Evolutionary conservation across 1,140 invertebrate species (phyloP), one percentile per base, ranked within the genome.

Genomic region (Heliconius hewitsoni): DNA sequence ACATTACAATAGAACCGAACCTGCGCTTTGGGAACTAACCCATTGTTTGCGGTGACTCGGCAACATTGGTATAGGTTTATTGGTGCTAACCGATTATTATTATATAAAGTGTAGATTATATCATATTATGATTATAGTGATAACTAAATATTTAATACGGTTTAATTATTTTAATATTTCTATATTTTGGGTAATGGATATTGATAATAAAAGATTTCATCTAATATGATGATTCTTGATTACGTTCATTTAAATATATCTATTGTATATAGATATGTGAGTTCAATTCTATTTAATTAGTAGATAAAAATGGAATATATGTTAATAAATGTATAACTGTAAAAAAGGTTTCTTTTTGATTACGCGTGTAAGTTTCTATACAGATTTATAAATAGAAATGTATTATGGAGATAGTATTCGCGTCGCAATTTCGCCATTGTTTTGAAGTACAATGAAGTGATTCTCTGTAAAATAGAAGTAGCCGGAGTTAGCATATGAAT

Each of bases 1-100:
- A 90, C 89, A 92, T 94, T 94, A 94, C 93, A 94, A 94, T 93
- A 86, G 91, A 91, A 87, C 88, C 87, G 85, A 92, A 93, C 90
- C 91, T 90, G 89, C 85, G 88, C 88, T 87, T 86, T 85, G 87
- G 86, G 85, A 90, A 92, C 91, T 92, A 94, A 90, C 86, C 85
- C 82, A 88, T 91, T 92, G 91, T 92, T 87, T 77, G 77, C 75
- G 85, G 90, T 92, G 91, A 93, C 89, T 91, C 86, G 89, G 82
- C 89, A 89, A 86, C 81, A 84, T 83, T 85, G 86, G 88, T 83
- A 83, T 84, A 79, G 81, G 77, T 77, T 81, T 83, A 76, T 82
- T 85, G 80, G 83, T 84, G 79, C 70, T 71, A 78, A 81, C 52
- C 77, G 77, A 81, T 81, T 78, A 81, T 81, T 78, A 76, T 81